Evolutionary conservation across 1,140 invertebrate genomes (phyloP), one percentile per base, ranked within the genome.

Genomic region (Vanessa tameamea): DNA sequence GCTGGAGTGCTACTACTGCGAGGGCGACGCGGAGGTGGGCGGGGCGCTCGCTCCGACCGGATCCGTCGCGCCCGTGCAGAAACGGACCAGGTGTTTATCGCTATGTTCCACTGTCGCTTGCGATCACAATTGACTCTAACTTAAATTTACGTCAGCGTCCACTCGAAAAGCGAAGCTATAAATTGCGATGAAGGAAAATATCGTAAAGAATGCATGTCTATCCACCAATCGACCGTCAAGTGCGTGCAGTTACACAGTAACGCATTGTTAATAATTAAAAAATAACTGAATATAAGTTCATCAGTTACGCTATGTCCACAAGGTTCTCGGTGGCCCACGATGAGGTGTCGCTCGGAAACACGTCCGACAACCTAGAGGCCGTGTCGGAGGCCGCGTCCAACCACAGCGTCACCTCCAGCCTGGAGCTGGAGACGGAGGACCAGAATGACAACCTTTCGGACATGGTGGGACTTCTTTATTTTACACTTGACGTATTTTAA

Each of bases 371-470:
- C 91, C 93, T 98, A 78, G 98, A 99, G 93, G 98, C 97, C 0
- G 97, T 99, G 53, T 98, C 97, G 11, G 98, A 99, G 92, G 98
- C 97, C 12, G 97, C 98, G 0, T 98, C 97, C 47, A 98, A 98
- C 93, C 97, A 98, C 89, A 98, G 97, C 75, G 97, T 98, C 51
- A 97, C 97, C n/a, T 98, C 97, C 51, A 98, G 97, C 31, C 93
- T 98, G 13, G 97, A 98, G 85, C 87, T 92, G 4, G 97, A 98
- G 84, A 97, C 98, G 83, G 97, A 98, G 87, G 95, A 96, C 87
- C 95, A 96, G 80, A 97, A 98, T 87, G 97, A 98, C 86, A 99
- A 99, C 91, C 93, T 99, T 2, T 98, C 97, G 5, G 98, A 99
- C 87, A 99, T 99, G 98, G 96, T 93, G 72, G 80, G 1, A 7